Base-by-base conservation (phyloP, 92 coral and sea anemone species). In the Muricea muricata region DNA sequence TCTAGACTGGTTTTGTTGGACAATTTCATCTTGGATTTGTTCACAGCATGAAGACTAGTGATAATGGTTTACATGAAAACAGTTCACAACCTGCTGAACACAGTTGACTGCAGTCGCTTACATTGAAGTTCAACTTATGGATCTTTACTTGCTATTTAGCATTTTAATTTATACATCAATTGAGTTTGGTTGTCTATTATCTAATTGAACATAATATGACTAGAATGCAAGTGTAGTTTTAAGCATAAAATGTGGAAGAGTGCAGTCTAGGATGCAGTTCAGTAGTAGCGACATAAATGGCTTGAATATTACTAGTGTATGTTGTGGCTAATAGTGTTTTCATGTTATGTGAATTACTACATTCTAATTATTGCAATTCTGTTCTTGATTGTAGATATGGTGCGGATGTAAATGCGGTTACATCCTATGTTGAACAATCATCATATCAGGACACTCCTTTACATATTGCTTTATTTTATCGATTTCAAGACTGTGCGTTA, bases 391-490 rank as follows among this genome's bases (percentile, higher is more conserved):
- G 25, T 63, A 95, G 98, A 87, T 97, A 92, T 87, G 99, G 99
- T 65, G 99, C 92, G 45, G 91, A 97, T 84, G 97, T 93, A 48
- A 63, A 97, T 92, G 98, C 98, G 14, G 94, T 80, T 71, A 97
- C 99, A 54, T 87, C 92, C 33, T 93, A 89, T 30, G 67, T 91
- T 20, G 86, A 94, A 10, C 93, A 93, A 85, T 97, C 94, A n/a
- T 93, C 99, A 12, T 93, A 96, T 71, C 82, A 93, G 87, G 99
- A 97, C 86, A 97, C 99, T 14, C 99, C 99, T 6, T 50, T 97
- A 77, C 99, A 97, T 86, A 76, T 97, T 57, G 99, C 99, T 9
- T 92, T 95, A 29, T 67, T 93, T 70, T 93, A 97, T 82, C 91
- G 89, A 48, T 93, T 94, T 84, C 79, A 86, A 32, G 83, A 86